A percentile compares a stretch with the other conserved stretches of the same genome.
phyloP scores from a whole-genome alignment of 64 coral and sea anemone genomes.

The Acropora tenuis region DNA sequence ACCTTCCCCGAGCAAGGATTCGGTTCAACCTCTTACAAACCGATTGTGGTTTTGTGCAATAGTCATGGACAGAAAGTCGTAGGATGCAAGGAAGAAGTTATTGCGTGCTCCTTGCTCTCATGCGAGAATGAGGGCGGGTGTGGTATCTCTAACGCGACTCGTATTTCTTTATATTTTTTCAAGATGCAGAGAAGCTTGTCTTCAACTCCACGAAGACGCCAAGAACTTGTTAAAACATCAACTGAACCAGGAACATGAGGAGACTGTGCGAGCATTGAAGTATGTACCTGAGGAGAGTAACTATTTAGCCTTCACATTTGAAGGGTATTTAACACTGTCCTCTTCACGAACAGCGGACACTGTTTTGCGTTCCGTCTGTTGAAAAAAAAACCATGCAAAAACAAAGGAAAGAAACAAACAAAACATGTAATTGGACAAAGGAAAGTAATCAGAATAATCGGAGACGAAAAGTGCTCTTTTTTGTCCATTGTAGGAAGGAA shows the following conservation, averaged over 20 bases:
- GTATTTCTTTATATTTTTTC: not conserved
- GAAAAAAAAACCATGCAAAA: not conserved
- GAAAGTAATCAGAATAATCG: too few species aligned
- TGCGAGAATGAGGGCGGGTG: too few species aligned
- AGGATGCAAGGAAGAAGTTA: too few species aligned
- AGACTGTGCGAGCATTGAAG: conserved; percentile 44
- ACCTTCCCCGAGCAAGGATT: too few species aligned
- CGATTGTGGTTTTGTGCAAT: too few species aligned
- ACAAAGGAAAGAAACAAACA: not conserved
- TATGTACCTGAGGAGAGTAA: not conserved
- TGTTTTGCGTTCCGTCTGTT: too few species aligned
- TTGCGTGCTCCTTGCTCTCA: too few species aligned
- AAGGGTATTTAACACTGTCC: too few species aligned
- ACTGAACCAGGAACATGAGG: conserved; percentile 56
- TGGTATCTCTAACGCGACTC: not conserved
- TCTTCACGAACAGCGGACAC: too few species aligned
- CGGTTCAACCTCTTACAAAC: too few species aligned
- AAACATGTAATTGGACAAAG: too few species aligned
- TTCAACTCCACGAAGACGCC: conserved; percentile 76
- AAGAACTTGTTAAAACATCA: conserved; percentile 57
- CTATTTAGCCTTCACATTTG: not conserved
- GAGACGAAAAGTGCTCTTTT: not conserved
- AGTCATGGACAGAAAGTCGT: too few species aligned
- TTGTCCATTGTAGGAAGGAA: conserved; percentile 51
- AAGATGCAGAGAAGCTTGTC: conserved; percentile 81